Base-by-base conservation (phyloP, 2,888 invertebrate genomes). In the Notodonta ziczac region DNA sequence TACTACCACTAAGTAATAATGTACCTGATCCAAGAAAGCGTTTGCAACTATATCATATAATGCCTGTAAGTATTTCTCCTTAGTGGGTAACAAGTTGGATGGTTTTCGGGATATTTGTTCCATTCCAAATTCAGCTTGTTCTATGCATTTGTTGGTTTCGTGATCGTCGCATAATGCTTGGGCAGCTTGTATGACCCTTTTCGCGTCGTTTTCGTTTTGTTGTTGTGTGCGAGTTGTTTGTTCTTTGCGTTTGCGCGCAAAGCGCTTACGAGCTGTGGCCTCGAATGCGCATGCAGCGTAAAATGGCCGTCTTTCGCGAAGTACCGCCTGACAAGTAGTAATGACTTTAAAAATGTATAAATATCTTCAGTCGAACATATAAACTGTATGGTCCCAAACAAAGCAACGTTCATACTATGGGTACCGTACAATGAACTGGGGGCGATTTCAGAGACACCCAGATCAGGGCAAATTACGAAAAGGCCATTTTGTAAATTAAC, bases 1-100 rank as follows among this genome's bases (percentile, higher is more conserved):
- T n/a, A n/a, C n/a, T n/a, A n/a, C n/a, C n/a, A n/a, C n/a, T n/a
- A n/a, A n/a, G 24, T 44, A 56, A 42, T 44, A 35, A 39, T 7
- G 40, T 65, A 91, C 93, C 87, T 93, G 93, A 73, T 91, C 90
- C 57, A 92, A 76, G 67, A 91, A 91, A 59, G 88, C 87, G 58
- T 85, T 77, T 8, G 86, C 90, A 35, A 91, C 85, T 56, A 92
- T 84, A 63, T 87, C 80, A 59, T 91, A 83, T 16, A 93, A 66
- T 61, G 88, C 78, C 50, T 89, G 85, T 59, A 92, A 69, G 64
- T 81, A 91, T 67, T 87, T 90, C 44, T 93, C 93, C 70, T 91
- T 93, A 4, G 77, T 84, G 2, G 89, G 92, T 50, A 93, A 71
- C 59, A 91, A 73, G 52, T 80, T 83, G 1, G 77, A 66, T 2